Percentiles rank a stretch among this genome's conserved stretches.
Evolutionary conservation across 2,113 vertebrate genomes (phyloP).

Genomic region (Crotalus viridis): DNA sequence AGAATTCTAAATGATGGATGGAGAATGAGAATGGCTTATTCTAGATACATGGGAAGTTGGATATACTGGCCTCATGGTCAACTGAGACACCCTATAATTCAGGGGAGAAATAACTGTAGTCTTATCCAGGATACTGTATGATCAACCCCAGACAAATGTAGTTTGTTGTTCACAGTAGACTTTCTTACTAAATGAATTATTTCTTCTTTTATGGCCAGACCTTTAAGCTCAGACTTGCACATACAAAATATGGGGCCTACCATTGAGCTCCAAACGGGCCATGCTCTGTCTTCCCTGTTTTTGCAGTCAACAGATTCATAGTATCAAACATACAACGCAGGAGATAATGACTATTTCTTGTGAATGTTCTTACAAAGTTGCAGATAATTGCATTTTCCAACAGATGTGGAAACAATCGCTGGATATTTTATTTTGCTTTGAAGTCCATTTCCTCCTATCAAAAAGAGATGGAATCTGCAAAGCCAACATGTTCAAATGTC

Average conservation of each 20-base stretch:
- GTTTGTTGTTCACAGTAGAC: neutral
- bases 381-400: neutral
- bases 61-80: neutral
- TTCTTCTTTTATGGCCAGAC: neutral
- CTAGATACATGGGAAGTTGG: neutral
- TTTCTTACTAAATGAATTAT: neutral
- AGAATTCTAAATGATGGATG: neutral
- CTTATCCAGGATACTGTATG: neutral
- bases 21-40: neutral
- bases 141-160: neutral
- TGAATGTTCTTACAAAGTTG: neutral
- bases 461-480: conserved; percentile 2
- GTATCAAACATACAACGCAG: neutral
- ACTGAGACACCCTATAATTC: neutral
- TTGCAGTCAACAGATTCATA: neutral
- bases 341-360: neutral
- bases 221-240: neutral
- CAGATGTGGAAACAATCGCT: neutral
- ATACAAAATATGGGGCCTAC: neutral
- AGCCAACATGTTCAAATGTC: neutral
- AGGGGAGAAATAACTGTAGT: neutral
- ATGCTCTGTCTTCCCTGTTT: neutral
- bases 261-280: neutral
- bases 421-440: neutral
- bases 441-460: neutral